phyloP scores from a whole-genome alignment of 2,888 invertebrate species.

The Ferrisia virgata region DNA sequence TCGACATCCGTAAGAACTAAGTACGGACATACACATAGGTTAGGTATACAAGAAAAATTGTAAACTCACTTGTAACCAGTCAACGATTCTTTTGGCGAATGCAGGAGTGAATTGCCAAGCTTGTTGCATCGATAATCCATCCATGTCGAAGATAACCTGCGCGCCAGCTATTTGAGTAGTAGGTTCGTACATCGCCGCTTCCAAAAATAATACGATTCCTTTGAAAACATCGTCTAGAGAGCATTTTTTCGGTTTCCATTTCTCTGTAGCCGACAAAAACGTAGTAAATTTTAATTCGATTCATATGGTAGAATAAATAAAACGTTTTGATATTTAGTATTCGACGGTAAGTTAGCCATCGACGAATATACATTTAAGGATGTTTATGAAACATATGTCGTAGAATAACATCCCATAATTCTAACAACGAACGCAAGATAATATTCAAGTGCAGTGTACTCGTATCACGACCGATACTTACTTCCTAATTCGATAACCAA shows the following conservation, averaged over 20 bases:
- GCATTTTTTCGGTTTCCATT: conserved; percentile 73
- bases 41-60: neutral
- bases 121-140: conserved; percentile 69
- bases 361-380: neutral
- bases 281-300: neutral
- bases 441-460: neutral
- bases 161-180: conserved; percentile 74
- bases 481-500: conserved; percentile 70
- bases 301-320: neutral
- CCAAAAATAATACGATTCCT: conserved; percentile 66
- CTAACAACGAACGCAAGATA: too few relatives aligned
- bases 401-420: too few relatives aligned
- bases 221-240: conserved; percentile 67
- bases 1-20: neutral
- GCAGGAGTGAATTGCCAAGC: conserved; percentile 73
- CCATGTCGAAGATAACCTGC: conserved; percentile 71
- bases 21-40: neutral
- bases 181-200: conserved; percentile 75
- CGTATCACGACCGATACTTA: conserved; percentile 53
- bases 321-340: too few relatives aligned
- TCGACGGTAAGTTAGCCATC: neutral
- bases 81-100: conserved; percentile 53
- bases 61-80: conserved; percentile 52
- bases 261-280: conserved; percentile 52
- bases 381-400: neutral